Evolutionary conservation across 1,140 invertebrate genomes (phyloP).

Genomic region (Sitophilus oryzae): DNA sequence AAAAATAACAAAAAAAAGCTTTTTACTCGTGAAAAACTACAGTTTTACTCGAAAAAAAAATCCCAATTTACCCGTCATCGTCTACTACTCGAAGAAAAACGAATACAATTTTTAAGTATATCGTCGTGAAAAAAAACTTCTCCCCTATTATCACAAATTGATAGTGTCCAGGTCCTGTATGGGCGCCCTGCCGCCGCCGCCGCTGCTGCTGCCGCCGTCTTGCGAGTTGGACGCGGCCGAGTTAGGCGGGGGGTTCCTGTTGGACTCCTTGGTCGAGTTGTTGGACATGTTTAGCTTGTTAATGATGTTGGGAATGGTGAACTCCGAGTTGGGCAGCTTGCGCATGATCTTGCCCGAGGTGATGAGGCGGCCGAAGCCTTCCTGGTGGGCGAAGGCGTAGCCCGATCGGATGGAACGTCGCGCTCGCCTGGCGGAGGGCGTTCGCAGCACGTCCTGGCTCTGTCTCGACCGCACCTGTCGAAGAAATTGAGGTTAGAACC

Average conservation of each 20-base stretch:
- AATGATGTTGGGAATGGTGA: slow-evolving; percentile 48
- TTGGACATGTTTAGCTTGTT: slow-evolving; percentile 41
- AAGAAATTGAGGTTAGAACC: too few relatives aligned
- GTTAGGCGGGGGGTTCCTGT: slow-evolving; percentile 22
- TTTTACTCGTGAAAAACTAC: too few relatives aligned
- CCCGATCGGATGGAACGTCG: slow-evolving; percentile 89
- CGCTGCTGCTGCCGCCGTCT: slow-evolving; percentile 48
- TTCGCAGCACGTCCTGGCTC: slow-evolving; percentile 71
- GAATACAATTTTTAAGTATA: background rate
- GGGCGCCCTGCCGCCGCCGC: slow-evolving; percentile 46
- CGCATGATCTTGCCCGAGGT: slow-evolving; percentile 97
- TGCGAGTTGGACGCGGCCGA: slow-evolving; percentile 43
- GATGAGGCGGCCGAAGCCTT: slow-evolving; percentile 96
- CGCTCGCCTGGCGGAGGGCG: slow-evolving; percentile 78
- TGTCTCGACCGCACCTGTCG: slow-evolving; percentile 53
- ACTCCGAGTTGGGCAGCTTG: slow-evolving; percentile 64
- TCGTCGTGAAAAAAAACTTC: background rate
- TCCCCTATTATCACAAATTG: slow-evolving; percentile 47
- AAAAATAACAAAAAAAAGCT: too few relatives aligned
- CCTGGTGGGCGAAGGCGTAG: slow-evolving; percentile 96
- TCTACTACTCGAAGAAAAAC: background rate
- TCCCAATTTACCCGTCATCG: background rate
- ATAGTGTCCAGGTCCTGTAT: slow-evolving; percentile 62
- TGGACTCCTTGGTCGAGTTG: slow-evolving; percentile 27
- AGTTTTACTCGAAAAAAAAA: too few relatives aligned